These are phyloP conservation scores for Loxodonta africana DNA, from an alignment of 2,113 vertebrate genomes.

Conservation along the genomic window DNA sequence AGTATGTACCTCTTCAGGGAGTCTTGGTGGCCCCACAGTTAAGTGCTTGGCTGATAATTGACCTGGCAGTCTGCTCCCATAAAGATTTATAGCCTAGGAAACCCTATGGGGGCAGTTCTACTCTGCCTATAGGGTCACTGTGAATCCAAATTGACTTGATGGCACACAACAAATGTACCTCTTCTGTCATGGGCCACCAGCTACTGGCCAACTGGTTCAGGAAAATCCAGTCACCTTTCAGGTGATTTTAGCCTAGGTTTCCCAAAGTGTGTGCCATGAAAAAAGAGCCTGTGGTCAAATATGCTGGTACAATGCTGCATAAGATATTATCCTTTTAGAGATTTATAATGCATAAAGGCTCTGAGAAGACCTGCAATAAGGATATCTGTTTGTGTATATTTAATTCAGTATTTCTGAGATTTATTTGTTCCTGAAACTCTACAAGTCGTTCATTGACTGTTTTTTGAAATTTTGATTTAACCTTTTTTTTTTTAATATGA, in stretches of 20 bases:
- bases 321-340: background rate
- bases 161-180: background rate
- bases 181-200: background rate
- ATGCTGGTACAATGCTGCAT: background rate
- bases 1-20: too few species aligned
- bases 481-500: background rate
- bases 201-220: background rate
- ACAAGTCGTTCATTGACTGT: background rate
- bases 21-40: too few species aligned
- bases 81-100: too few species aligned
- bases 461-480: background rate
- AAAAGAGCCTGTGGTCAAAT: conserved; percentile 5
- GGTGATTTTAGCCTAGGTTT: background rate
- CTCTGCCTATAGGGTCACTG: too few species aligned
- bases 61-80: too few species aligned
- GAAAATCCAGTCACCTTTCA: background rate
- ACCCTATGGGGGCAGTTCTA: too few species aligned
- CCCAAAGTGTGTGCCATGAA: background rate
- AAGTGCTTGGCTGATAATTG: too few species aligned
- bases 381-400: background rate
- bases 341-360: background rate
- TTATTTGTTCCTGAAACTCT: background rate
- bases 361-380: background rate
- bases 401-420: conserved; percentile 31
- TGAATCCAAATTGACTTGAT: too few species aligned